Base-by-base conservation (phyloP, 2,797 vertebrate genomes). In the Huso huso region DNA sequence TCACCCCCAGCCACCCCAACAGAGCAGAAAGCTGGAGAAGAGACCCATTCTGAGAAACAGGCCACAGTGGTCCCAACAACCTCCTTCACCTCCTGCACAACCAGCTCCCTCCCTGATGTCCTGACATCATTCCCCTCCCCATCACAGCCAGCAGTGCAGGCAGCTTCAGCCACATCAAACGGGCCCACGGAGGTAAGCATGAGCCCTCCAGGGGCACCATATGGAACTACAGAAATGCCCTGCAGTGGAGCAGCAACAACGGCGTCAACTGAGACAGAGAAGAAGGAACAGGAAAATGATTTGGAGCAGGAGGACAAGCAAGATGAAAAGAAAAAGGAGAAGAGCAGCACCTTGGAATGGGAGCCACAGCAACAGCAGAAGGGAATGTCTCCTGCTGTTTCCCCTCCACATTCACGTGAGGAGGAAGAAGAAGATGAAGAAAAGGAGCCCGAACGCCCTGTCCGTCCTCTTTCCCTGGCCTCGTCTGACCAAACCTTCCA, bases 401-500 rank as follows among this genome's bases (percentile, higher is more conserved):
- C 88, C 1, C 89, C 86, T 67, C 85, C 89, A 10, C 87, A 88
- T 76, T 89, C 87, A 70, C 85, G 82, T 50, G 83, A 90, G 7
- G 83, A 89, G 11, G 87, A 90, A 7, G 87, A 91, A 61, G 88
- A 89, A 70, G 88, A 90, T 69, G 82, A 86, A 51, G 86, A 90
- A 73, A 83, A 71, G 68, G 88, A 90, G 70, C 86, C 86, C 8
- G 92, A 91, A 67, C 91, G 90, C 64, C 91, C 89, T 10, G 83
- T 81, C 63, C 90, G 88, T 13, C 93, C 95, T 6, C 88, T 93
- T 67, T 92, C 91, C 0, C 91, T 96, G 15, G 80, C 87, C 9
- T 91, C 93, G 6, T 75, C 89, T 0, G 91, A 94, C 65, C 87
- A 89, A 71, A 85, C 82, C 1, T 89, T 89, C 63, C 82, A 76